These are phyloP conservation scores for Microctonus aethiopoides DNA, from an alignment of 2,888 invertebrate genomes.

Conservation along the genomic window DNA sequence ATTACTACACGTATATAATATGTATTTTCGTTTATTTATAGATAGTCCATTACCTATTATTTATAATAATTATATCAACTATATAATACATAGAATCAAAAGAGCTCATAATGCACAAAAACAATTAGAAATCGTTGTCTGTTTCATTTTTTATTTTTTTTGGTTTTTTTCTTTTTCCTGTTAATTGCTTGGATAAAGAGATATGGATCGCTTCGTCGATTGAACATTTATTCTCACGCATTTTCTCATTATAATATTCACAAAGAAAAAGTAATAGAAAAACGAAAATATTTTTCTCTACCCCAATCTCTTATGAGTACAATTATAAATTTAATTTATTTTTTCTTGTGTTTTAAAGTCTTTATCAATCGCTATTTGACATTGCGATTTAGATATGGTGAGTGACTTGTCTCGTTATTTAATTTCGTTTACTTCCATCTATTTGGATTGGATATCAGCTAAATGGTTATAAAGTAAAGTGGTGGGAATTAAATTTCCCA, in stretches of 20 bases:
- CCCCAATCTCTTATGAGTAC: conserved; percentile 25
- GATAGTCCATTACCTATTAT: conserved; percentile 41
- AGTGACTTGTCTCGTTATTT: conserved; percentile 42
- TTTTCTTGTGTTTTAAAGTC: conserved; percentile 33
- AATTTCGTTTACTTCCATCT: conserved; percentile 16
- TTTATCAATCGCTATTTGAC: conserved; percentile 39
- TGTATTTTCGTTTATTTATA: conserved; percentile 47
- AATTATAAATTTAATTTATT: conserved; percentile 16
- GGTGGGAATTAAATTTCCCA: neutral
- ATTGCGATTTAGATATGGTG: conserved; percentile 47
- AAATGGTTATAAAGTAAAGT: neutral
- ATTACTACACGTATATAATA: conserved; percentile 43
- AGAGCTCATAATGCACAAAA: conserved; percentile 33
- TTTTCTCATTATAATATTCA: neutral
- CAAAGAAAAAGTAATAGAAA: neutral
- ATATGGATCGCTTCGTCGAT: conserved; percentile 62
- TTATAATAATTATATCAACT: conserved; percentile 45
- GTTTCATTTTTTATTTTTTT: conserved; percentile 38
- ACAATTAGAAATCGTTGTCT: conserved; percentile 64
- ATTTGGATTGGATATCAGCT: neutral
- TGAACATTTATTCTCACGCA: neutral
- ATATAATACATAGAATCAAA: conserved; percentile 33
- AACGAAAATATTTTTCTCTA: neutral
- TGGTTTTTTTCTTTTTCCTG: neutral
- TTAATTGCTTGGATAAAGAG: conserved; percentile 63